phyloP scores from a whole-genome alignment of 2,113 vertebrate species.

The Pachypanchax playfairii region DNA sequence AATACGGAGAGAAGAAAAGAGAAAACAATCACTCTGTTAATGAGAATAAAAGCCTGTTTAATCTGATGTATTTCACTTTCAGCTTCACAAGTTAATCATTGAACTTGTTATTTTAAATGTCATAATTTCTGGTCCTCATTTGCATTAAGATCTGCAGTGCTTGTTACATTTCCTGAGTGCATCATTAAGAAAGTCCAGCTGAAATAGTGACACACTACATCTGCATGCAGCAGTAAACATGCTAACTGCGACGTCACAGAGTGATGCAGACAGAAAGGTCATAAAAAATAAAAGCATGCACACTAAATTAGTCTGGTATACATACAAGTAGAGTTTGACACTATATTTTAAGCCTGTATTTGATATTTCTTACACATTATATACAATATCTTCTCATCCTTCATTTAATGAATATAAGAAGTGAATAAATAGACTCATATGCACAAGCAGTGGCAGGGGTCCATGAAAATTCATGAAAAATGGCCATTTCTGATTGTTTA shows the following conservation, averaged over 20 bases:
- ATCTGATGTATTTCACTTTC: constrained; percentile 3
- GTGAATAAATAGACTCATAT: no score
- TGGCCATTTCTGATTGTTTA: no score
- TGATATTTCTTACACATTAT: neutral
- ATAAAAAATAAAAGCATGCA: constrained; percentile 2
- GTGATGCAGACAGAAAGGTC: constrained; percentile 5
- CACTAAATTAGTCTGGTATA: no score
- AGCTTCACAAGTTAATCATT: neutral
- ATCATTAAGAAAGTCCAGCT: constrained; percentile 6
- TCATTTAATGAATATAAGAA: no score
- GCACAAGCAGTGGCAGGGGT: neutral
- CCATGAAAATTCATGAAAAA: neutral
- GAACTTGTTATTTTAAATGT: constrained; percentile 11
- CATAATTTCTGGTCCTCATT: constrained; percentile 11
- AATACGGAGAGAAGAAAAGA: neutral
- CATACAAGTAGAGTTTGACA: no score
- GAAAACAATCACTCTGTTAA: constrained; percentile 13
- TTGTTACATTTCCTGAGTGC: neutral
- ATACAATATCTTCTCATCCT: no score
- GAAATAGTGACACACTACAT: constrained; percentile 28
- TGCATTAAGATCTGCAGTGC: constrained; percentile 17
- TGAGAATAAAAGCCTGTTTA: constrained; percentile 16
- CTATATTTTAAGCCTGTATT: neutral
- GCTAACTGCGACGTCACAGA: constrained; percentile 26
- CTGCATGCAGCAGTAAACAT: constrained; percentile 45